phyloP scores from a whole-genome alignment of 2,113 vertebrate genomes.

The Eolophus roseicapilla region DNA sequence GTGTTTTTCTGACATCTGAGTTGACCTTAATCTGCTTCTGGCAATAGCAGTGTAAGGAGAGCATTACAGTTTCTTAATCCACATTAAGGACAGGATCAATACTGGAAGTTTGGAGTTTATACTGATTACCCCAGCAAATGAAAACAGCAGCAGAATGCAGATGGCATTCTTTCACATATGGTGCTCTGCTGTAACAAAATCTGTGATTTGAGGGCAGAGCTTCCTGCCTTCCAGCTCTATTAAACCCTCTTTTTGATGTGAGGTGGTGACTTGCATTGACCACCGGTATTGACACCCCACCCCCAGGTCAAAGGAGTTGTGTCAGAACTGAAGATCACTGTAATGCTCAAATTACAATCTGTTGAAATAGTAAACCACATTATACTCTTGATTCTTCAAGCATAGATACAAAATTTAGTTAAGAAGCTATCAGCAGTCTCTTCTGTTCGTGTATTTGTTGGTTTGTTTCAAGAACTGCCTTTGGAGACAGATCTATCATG shows the following conservation, averaged over 20 bases:
- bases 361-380: not conserved
- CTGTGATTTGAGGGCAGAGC: not conserved
- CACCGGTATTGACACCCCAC: not conserved
- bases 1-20: not conserved
- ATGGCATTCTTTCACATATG: not conserved
- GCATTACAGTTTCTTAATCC: not conserved
- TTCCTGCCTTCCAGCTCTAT: not conserved
- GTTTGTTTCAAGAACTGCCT: not conserved
- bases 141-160: not conserved
- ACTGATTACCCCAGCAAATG: not conserved
- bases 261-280: not conserved
- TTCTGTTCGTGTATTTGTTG: not conserved
- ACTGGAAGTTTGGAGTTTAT: not conserved
- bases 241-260: not conserved
- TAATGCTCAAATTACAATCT: not conserved
- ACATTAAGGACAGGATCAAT: not conserved
- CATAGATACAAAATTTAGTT: not conserved
- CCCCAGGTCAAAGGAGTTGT: not conserved
- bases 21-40: not conserved
- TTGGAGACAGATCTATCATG: not conserved
- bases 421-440: not conserved
- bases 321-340: not conserved
- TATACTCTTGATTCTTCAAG: not conserved
- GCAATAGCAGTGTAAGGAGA: not conserved
- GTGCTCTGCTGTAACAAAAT: not conserved